Base-by-base conservation (phyloP, 1,140 invertebrate species). In the Hetaerina americana region DNA sequence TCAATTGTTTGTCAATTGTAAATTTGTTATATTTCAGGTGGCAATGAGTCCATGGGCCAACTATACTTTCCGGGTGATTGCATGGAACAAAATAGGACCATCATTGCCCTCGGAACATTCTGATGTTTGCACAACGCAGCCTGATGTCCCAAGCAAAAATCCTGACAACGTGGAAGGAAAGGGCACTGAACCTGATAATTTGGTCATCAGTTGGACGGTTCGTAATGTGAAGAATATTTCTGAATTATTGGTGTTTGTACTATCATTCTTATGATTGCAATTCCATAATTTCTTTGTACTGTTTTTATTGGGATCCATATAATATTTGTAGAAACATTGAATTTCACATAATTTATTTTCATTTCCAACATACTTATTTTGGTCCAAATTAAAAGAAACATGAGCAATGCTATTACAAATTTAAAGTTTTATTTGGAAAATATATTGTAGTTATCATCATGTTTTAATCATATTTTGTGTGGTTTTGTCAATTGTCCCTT, bases 61-160 rank as follows among this genome's bases (percentile, higher is more conserved):
- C 81, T 99, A 98, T 78, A 98, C 96, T 0, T 99, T 98, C 86
- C 85, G 96, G 49, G 93, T 99, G 5, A 86, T 95, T 71, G 95
- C 96, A 0, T 87, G 87, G 78, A 99, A 99, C 81, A 95, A 94
- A 82, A 93, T 98, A 76, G 97, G 97, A 0, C 86, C 87, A 5
- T 98, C 96, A 27, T 77, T 86, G 28, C 94, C 96, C 0, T 98
- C 95, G 73, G 73, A 83, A 68, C 88, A 94, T 81, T 91, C 91
- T 15, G 73, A 76, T 24, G 84, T 90, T 18, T 99, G 97, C 79
- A 89, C 88, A 26, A 98, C 96, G 0, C 87, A 90, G 73, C 88
- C 92, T 1, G 92, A 93, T 80, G 90, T 95, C 71, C 97, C 97
- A 0, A 88, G 87, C 76, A 95, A 93, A 82, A 99, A 99, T 84